phyloP scores from a whole-genome alignment of 1,140 invertebrate species.

The Parapsyche elsis region DNA sequence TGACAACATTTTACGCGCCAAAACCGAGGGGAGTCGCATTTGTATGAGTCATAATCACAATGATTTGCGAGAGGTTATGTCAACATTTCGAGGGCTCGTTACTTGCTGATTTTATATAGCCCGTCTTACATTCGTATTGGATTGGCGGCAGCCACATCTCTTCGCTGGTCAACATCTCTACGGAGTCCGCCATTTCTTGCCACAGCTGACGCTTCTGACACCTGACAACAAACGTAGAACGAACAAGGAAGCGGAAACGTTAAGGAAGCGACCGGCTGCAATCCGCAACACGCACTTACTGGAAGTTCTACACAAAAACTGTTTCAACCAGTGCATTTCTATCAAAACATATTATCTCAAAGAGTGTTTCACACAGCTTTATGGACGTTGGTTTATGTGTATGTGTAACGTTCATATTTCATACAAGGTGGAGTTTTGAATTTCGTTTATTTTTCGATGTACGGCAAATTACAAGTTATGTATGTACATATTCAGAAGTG shows the following conservation, averaged over 20 bases:
- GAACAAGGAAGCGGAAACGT: background rate
- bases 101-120: background rate
- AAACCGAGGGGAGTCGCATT: background rate
- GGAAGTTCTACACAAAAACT: too few relatives aligned
- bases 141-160: slow-evolving; percentile 64
- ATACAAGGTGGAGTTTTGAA: too few relatives aligned
- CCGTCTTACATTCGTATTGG: slow-evolving; percentile 72
- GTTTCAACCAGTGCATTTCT: too few relatives aligned
- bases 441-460: too few relatives aligned
- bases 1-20: slow-evolving; percentile 32
- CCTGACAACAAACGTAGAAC: background rate
- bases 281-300: too few relatives aligned
- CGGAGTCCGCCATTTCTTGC: slow-evolving; percentile 26
- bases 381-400: too few relatives aligned
- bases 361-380: too few relatives aligned
- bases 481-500: too few relatives aligned
- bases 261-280: too few relatives aligned
- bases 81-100: background rate
- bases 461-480: too few relatives aligned
- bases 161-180: slow-evolving; percentile 56
- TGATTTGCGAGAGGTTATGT: slow-evolving; percentile 13
- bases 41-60: background rate
- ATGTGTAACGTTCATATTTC: too few relatives aligned
- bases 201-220: background rate
- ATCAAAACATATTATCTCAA: too few relatives aligned